Base-by-base conservation (phyloP, 1,140 invertebrate species). In the Cylas formicarius region DNA sequence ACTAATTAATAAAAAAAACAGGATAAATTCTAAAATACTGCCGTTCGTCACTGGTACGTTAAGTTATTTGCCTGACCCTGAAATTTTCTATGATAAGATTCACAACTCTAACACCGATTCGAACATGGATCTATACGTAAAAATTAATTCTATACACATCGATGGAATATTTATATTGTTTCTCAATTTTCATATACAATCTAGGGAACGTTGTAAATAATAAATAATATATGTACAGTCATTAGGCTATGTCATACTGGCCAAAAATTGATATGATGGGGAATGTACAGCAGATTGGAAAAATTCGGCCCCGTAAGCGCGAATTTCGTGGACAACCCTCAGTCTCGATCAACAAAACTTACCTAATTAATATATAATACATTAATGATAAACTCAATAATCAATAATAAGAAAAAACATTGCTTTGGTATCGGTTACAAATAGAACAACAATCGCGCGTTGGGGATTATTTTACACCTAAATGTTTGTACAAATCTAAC, bases 401-500 rank as follows among this genome's bases (percentile, higher is more conserved):
- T 50, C 41, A 53, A 58, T 61, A 57, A 55, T 48, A 45, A 59
- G 49, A 52, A 45, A 62, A 62, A 63, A 63, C 63, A 64, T 63
- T 63, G 64, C 64, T 66, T 66, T 66, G 64, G 64, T 66, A 66
- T 66, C 61, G 57, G 64, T 66, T 66, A 65, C 63, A 60, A 56
- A 35, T 37, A 50, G 55, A 64, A 61, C 52, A 62, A 62, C 29
- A 33, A 50, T 54, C 50, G 14, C 34, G 19, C 17, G 18, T 21
- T 20, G 22, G 43, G 41, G 17, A 44, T 36, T 35, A 22, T 26
- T 40, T 41, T 31, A 44, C 43, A 28, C 14, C 18, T 37, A 44
- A 10, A 18, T 22, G 20, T 36, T 27, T 39, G 38, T 40, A 40
- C 20, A 39, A 28, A 40, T 29, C 40, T 28, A 47, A 47, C 44